These are phyloP conservation scores for Idaea straminata DNA, from an alignment of 2,888 invertebrate genomes.

Conservation along the genomic window DNA sequence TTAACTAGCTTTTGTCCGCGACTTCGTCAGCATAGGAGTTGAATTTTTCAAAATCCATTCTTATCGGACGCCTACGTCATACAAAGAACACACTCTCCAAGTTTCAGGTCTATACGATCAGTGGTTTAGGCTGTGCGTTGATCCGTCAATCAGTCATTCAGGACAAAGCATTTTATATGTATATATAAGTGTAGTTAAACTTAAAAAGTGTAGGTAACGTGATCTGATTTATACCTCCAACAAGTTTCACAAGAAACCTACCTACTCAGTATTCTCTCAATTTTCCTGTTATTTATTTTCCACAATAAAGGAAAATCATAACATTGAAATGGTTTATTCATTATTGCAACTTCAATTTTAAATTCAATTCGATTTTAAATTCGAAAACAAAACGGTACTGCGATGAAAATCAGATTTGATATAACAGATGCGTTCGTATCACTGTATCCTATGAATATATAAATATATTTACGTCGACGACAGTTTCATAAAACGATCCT, in stretches of 20 bases:
- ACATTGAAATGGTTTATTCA: conserved; percentile 30
- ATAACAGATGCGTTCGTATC: conserved; percentile 39
- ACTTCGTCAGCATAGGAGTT: too few species aligned
- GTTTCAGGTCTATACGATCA: too few species aligned
- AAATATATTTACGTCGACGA: conserved; percentile 28
- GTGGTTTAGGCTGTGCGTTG: too few species aligned
- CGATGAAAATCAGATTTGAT: conserved; percentile 38
- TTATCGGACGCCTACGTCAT: too few species aligned
- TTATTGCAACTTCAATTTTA: conserved; percentile 20
- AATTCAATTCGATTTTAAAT: conserved; percentile 33
- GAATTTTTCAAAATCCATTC: too few species aligned
- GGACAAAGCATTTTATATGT: too few species aligned
- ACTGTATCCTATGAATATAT: conserved; percentile 48
- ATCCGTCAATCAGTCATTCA: too few species aligned
- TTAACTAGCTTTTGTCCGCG: too few species aligned
- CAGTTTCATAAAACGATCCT: conserved; percentile 15
- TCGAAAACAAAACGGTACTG: conserved; percentile 35
- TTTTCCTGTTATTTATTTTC: conserved; percentile 5
- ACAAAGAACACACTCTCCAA: too few species aligned
- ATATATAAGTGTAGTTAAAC: too few species aligned
- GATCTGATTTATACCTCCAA: background rate
- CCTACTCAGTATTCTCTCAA: conserved; percentile 6
- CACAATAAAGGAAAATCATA: conserved; percentile 8
- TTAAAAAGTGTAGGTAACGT: background rate
- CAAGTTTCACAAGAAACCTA: background rate